These are phyloP conservation scores for Meteorus cinctellus DNA, from an alignment of 2,888 invertebrate genomes.

Conservation along the genomic window DNA sequence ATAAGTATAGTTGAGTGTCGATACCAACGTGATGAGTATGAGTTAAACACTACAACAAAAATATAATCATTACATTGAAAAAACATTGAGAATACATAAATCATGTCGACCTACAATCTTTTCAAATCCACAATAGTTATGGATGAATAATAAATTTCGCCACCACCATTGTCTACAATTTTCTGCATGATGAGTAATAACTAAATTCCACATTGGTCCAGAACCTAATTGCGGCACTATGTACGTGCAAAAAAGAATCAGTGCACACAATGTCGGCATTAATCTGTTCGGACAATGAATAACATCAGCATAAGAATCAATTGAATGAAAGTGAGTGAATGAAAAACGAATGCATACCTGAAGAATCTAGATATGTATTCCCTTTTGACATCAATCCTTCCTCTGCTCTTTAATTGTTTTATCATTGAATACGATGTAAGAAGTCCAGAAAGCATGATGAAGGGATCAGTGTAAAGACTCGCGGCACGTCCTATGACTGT, in stretches of 20 bases:
- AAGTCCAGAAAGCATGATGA: slow-evolving; percentile 81
- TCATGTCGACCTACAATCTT: slow-evolving; percentile 76
- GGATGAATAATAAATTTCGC: slow-evolving; percentile 82
- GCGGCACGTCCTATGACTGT: slow-evolving; percentile 81
- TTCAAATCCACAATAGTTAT: slow-evolving; percentile 83
- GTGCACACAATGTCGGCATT: slow-evolving; percentile 78
- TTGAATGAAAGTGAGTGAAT: neutral
- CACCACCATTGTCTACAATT: slow-evolving; percentile 82
- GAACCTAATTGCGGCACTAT: slow-evolving; percentile 78
- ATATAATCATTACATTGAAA: slow-evolving; percentile 7
- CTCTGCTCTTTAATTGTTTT: slow-evolving; percentile 76
- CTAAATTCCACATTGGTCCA: slow-evolving; percentile 82
- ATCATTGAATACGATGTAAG: slow-evolving; percentile 79
- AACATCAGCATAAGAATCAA: slow-evolving; percentile 30
- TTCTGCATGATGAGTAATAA: slow-evolving; percentile 80
- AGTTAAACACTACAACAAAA: slow-evolving; percentile 77
- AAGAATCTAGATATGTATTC: slow-evolving; percentile 80
- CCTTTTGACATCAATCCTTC: slow-evolving; percentile 76
- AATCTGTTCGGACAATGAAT: slow-evolving; percentile 72
- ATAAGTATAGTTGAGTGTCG: slow-evolving; percentile 80
- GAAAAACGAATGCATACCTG: slow-evolving; percentile 65
- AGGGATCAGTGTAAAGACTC: slow-evolving; percentile 82
- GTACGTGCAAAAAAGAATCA: slow-evolving; percentile 81
- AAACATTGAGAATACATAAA: neutral
- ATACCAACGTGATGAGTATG: slow-evolving; percentile 84